Percentiles rank a stretch among this genome's conserved stretches.
These are phyloP conservation scores for Ailurus styani DNA, from an alignment of 2,113 vertebrate species.

Conservation along the genomic window DNA sequence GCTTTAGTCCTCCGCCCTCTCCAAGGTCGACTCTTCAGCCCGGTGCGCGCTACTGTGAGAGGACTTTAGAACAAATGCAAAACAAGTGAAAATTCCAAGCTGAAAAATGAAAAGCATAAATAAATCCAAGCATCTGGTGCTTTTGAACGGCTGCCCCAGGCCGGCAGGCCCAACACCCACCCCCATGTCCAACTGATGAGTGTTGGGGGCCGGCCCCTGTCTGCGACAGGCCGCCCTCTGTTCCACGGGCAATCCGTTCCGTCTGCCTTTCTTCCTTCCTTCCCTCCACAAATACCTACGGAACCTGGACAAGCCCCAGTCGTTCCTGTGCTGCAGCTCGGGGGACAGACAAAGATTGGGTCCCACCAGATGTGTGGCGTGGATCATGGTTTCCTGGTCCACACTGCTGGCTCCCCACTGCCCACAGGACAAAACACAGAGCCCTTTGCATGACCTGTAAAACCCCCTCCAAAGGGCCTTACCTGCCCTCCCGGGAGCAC, in stretches of 20 bases:
- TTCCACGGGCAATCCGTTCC: neutral
- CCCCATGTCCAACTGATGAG: neutral
- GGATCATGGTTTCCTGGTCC: neutral
- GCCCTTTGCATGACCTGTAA: neutral
- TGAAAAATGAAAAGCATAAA: neutral
- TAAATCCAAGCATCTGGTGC: neutral
- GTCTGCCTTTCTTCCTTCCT: neutral
- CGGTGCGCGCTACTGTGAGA: neutral
- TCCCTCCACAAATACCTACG: neutral
- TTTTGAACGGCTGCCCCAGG: neutral
- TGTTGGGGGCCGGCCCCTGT: neutral
- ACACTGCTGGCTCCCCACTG: neutral
- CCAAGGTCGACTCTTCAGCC: neutral
- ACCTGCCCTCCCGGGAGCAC: neutral
- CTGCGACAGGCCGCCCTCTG: neutral
- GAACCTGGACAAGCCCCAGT: neutral
- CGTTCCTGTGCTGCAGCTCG: neutral
- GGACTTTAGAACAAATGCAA: neutral
- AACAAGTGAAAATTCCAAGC: neutral
- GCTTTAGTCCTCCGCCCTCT: neutral
- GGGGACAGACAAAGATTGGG: neutral
- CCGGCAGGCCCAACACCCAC: fast-evolving
- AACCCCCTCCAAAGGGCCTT: neutral
- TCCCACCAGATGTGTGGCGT: neutral
- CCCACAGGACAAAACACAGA: neutral